Evolutionary conservation across 2,797 vertebrate genomes (phyloP).

Genomic region (Miichthys miiuy): DNA sequence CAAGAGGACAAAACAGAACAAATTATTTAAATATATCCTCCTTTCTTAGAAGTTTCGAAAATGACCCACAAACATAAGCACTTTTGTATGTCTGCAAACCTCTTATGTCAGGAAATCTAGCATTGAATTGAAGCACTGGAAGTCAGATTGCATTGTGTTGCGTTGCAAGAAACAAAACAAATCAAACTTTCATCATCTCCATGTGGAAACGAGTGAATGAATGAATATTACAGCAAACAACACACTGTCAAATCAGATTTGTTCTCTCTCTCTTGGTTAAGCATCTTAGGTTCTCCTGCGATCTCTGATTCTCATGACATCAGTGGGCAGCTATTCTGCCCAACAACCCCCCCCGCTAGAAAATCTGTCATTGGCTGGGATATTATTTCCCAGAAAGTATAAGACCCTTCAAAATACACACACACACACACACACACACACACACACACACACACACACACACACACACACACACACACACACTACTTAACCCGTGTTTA

Average conservation of each 20-base stretch:
- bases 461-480: constrained; percentile 36
- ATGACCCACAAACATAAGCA: no score
- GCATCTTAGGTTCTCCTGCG: constrained; percentile 30
- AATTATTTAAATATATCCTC: no score
- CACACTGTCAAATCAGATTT: background rate
- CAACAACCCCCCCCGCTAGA: constrained; percentile 57
- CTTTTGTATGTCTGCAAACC: no score
- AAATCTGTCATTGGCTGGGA: constrained; percentile 84
- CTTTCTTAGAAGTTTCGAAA: no score
- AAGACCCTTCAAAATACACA: constrained; percentile 49
- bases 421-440: no score
- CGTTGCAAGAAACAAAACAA: background rate
- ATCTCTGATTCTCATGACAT: constrained; percentile 83
- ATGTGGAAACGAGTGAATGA: background rate
- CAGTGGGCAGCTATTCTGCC: constrained; percentile 80
- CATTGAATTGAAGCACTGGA: no score
- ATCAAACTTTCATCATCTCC: constrained; percentile 2
- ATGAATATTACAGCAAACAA: background rate
- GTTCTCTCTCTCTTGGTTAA: constrained; percentile 8
- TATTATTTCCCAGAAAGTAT: constrained; percentile 78
- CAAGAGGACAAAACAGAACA: no score
- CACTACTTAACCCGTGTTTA: constrained; percentile 77
- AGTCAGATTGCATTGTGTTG: background rate
- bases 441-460: constrained; percentile 29
- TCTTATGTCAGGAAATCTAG: no score